phyloP scores from a whole-genome alignment of 2,797 vertebrate genomes.

The Rhinatrema bivittatum region DNA sequence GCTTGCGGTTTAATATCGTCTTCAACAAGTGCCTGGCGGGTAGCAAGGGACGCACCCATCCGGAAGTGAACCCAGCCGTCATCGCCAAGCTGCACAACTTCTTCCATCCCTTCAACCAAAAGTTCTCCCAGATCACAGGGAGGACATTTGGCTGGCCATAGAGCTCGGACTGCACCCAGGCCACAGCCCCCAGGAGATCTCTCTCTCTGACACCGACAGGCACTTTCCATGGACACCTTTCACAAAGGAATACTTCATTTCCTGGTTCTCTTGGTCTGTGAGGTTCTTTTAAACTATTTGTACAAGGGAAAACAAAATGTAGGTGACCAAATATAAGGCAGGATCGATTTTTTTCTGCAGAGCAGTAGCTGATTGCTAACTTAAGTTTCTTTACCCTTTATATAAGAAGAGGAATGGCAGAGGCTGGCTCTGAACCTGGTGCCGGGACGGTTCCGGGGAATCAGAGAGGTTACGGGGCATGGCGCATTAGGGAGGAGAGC shows the following conservation, averaged over 20 bases:
- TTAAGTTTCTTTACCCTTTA: constrained; percentile 36
- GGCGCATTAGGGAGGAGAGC: no score
- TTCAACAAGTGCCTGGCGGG: constrained; percentile 97
- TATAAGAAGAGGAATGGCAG: no score
- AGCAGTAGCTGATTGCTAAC: constrained; percentile 49
- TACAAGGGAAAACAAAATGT: no score
- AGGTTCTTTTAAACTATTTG: no score
- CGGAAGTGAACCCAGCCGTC: constrained; percentile 80
- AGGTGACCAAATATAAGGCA: constrained; percentile 76
- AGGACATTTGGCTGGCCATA: constrained; percentile 90
- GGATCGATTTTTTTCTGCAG: constrained; percentile 49
- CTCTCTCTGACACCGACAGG: no score
- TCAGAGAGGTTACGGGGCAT: no score
- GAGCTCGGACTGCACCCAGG: no score
- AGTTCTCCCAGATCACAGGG: constrained; percentile 95
- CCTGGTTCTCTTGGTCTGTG: no score
- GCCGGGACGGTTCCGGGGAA: no score
- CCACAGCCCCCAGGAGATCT: no score
- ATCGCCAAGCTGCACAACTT: constrained; percentile 86
- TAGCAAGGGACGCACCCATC: constrained; percentile 93
- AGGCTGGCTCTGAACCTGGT: no score
- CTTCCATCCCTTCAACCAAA: constrained; percentile 96
- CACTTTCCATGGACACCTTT: constrained; percentile 68
- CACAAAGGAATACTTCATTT: constrained; percentile 42
- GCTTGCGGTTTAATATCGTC: constrained; percentile 88